Percentiles rank a stretch among this genome's conserved stretches.
Evolutionary conservation across 2,113 vertebrate species (phyloP).

Genomic region (Dendrocopos noguchii): DNA sequence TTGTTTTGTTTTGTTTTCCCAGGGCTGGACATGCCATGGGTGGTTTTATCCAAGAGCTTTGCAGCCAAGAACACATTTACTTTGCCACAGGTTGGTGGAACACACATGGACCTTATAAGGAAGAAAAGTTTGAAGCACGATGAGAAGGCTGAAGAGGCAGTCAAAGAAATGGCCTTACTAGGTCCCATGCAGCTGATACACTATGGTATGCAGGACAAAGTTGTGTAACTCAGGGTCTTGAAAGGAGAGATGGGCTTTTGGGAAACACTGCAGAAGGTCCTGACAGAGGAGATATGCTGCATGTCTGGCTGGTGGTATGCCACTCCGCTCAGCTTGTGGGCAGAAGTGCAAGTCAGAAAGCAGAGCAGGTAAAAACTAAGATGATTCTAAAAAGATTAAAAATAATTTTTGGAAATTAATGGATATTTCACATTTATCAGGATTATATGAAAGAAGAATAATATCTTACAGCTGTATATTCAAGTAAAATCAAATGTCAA

Average conservation of each 20-base stretch:
- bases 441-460: constrained; percentile 12
- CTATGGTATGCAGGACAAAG: not conserved
- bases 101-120: not conserved
- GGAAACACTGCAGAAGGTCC: not conserved
- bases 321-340: not conserved
- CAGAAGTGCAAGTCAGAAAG: not conserved
- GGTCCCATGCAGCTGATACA: not conserved
- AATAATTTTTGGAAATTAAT: constrained; percentile 31
- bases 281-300: not conserved
- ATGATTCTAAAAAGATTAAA: constrained; percentile 28
- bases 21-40: constrained; percentile 12
- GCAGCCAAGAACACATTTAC: not conserved
- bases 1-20: not conserved
- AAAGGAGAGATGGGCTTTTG: not conserved
- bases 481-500: not conserved
- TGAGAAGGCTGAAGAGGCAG: not conserved
- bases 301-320: not conserved
- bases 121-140: not conserved
- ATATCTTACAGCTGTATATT: constrained; percentile 2
- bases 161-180: not conserved
- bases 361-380: not conserved
- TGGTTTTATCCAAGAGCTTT: not conserved
- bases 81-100: not conserved
- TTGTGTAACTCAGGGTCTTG: fast-evolving
- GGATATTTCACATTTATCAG: constrained; percentile 9